A percentile compares a stretch with the other conserved stretches of the same genome.
Evolutionary conservation across 2,888 invertebrate genomes (phyloP).

Genomic region (Philopedon plagiatum): DNA sequence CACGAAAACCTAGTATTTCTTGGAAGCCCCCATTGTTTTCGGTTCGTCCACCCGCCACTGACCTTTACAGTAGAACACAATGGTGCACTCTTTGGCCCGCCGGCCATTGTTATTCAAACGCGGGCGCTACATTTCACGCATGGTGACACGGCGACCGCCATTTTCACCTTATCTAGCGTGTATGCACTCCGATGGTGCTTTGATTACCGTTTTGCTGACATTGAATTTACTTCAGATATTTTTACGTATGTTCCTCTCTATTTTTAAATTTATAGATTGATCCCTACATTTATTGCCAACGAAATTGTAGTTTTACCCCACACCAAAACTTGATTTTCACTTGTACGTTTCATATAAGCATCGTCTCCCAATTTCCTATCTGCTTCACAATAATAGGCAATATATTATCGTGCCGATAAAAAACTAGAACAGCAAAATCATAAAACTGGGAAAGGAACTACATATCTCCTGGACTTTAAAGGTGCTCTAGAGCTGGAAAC

Average conservation of each 20-base stretch:
- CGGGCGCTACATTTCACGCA: conserved; percentile 67
- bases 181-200: conserved; percentile 25
- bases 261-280: no score
- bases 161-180: conserved; percentile 60
- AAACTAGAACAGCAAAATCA: no score
- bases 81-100: conserved; percentile 46
- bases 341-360: no score
- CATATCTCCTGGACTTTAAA: no score
- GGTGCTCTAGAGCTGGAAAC: no score
- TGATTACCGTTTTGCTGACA: conserved; percentile 13
- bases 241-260: background rate
- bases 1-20: conserved; percentile 2
- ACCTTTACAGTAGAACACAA: conserved; percentile 36
- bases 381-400: no score
- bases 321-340: no score
- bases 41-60: conserved; percentile 45
- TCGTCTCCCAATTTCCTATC: no score
- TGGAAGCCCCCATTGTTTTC: conserved; percentile 35
- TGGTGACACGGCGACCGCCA: conserved; percentile 65
- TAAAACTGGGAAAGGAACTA: no score
- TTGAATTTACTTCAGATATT: background rate
- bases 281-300: no score
- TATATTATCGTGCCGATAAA: no score
- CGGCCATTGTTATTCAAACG: conserved; percentile 67
- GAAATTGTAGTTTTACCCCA: no score